These are phyloP conservation scores for Drosophila austrosaltans DNA, from an alignment of 2,888 invertebrate species.

Conservation along the genomic window DNA sequence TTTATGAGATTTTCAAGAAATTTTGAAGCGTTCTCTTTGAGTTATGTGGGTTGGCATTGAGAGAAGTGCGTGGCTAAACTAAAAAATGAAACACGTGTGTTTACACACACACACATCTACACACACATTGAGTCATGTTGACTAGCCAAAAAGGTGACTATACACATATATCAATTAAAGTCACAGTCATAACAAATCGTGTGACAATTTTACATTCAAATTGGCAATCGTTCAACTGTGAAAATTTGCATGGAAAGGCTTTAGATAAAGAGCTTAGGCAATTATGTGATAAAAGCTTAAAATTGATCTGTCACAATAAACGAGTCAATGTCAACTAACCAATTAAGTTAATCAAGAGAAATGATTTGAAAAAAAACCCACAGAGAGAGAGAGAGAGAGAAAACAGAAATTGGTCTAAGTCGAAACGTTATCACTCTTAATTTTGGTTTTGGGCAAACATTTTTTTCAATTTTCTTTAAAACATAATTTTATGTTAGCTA, in stretches of 20 bases:
- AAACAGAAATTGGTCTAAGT: not conserved
- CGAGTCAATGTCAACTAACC: constrained; percentile 44
- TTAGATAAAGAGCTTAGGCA: constrained; percentile 59
- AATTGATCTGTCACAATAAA: constrained; percentile 50
- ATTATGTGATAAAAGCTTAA: constrained; percentile 42
- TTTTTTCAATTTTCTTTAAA: no score
- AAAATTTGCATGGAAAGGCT: constrained; percentile 69
- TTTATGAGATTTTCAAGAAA: constrained; percentile 72
- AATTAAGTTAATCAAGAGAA: constrained; percentile 27
- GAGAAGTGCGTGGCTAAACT: constrained; percentile 52
- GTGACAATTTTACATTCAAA: constrained; percentile 66
- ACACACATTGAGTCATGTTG: constrained; percentile 5
- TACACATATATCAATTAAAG: constrained; percentile 72
- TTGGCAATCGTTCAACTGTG: constrained; percentile 62
- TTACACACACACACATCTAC: constrained; percentile 6
- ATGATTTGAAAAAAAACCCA: constrained; percentile 23
- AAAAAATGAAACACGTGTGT: constrained; percentile 58
- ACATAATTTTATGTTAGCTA: no score
- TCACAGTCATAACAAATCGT: constrained; percentile 73
- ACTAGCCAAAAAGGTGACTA: constrained; percentile 22
- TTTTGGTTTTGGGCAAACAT: no score
- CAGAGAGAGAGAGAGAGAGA: no score
- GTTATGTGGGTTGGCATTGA: constrained; percentile 65
- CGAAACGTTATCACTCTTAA: no score
- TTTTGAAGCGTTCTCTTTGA: constrained; percentile 63